Evolutionary conservation across 2,888 invertebrate species (phyloP).

Genomic region (Tenthredo mesomela): DNA sequence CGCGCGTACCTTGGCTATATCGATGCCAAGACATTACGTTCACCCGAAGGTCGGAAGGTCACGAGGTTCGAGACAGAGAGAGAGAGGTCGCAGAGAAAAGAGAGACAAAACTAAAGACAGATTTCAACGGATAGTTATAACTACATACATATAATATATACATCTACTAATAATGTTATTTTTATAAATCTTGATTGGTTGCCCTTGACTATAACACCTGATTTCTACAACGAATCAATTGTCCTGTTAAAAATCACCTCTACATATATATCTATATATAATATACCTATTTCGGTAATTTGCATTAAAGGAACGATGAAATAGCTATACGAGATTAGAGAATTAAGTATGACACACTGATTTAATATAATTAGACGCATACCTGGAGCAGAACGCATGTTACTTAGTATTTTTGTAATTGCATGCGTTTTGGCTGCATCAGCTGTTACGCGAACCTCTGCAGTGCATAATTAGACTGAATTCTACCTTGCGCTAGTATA

Average conservation of each 20-base stretch:
- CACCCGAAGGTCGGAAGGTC: slow-evolving; percentile 53
- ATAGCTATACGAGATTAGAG: not conserved
- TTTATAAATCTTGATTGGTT: slow-evolving; percentile 5
- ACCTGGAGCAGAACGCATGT: slow-evolving; percentile 6
- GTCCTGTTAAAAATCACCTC: not conserved
- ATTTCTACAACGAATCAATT: slow-evolving; percentile 15
- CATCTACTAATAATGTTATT: slow-evolving; percentile 8
- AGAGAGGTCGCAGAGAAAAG: slow-evolving; percentile 47
- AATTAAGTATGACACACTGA: not conserved
- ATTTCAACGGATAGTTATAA: slow-evolving; percentile 16
- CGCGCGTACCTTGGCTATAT: slow-evolving; percentile 44
- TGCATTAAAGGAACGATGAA: not conserved
- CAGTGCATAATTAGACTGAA: not conserved
- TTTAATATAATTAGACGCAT: slow-evolving; percentile 1
- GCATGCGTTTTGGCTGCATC: slow-evolving; percentile 37
- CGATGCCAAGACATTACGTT: slow-evolving; percentile 50
- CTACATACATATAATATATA: too few species aligned
- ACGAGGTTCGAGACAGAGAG: slow-evolving; percentile 40
- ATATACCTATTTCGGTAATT: not conserved
- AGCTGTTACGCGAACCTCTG: slow-evolving; percentile 26
- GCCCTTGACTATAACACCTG: slow-evolving; percentile 42
- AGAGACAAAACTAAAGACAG: slow-evolving; percentile 54
- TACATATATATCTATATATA: not conserved
- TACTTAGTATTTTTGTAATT: not conserved
- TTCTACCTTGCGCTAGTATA: not conserved